phyloP scores from a whole-genome alignment of 1,140 invertebrate species.

The Episyrphus balteatus region DNA sequence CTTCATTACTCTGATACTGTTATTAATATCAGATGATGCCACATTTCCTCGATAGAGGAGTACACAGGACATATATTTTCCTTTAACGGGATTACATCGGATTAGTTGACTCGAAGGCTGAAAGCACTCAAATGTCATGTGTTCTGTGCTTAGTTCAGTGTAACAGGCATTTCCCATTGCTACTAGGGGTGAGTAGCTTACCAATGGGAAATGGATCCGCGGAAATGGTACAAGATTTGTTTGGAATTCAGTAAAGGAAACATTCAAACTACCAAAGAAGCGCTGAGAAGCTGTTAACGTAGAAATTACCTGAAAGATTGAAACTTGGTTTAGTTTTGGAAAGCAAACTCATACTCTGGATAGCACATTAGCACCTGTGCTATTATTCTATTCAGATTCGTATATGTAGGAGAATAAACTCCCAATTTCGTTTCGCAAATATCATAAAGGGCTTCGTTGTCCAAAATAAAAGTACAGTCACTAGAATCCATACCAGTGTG shows the following conservation, averaged over 20 bases:
- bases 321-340: neutral
- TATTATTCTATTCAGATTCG: conserved; percentile 66
- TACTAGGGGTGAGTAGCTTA: conserved; percentile 53
- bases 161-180: conserved; percentile 46
- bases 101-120: conserved; percentile 40
- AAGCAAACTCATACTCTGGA: too few species aligned
- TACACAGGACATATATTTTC: conserved; percentile 47
- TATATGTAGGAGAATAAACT: conserved; percentile 65
- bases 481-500: conserved; percentile 69
- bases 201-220: conserved; percentile 58
- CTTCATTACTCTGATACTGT: conserved; percentile 54
- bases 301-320: conserved; percentile 38
- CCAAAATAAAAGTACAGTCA: conserved; percentile 74
- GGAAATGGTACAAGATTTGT: conserved; percentile 54
- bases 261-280: conserved; percentile 64
- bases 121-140: conserved; percentile 32
- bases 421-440: conserved; percentile 60
- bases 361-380: too few species aligned
- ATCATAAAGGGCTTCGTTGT: conserved; percentile 81
- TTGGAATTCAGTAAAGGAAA: conserved; percentile 60
- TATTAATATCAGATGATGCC: conserved; percentile 60
- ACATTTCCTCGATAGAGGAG: conserved; percentile 55
- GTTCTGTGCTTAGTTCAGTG: conserved; percentile 41
- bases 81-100: conserved; percentile 47
- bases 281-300: conserved; percentile 53